Conservation (phyloP, 1,140 invertebrate species). For the Conopomorpha cramerella region DNA sequence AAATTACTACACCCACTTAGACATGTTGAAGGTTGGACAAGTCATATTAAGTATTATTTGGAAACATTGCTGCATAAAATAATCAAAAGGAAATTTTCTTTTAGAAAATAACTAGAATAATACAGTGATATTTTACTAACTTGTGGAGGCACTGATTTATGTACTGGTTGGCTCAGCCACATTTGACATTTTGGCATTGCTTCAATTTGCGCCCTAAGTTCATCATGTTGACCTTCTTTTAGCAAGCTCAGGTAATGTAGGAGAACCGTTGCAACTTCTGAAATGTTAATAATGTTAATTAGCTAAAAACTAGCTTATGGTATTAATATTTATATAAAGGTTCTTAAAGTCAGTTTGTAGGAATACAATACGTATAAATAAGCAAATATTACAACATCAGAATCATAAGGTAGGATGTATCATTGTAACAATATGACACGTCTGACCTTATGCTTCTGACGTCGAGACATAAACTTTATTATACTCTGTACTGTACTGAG, state of each 20-base stretch:
- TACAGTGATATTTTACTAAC: conserved; percentile 16
- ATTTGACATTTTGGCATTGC: conserved; percentile 42
- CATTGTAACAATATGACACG: too few relatives aligned
- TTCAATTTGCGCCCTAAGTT: conserved; percentile 29
- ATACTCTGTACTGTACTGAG: too few relatives aligned
- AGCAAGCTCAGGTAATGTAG: conserved; percentile 26
- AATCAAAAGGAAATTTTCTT: too few relatives aligned
- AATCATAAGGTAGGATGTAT: neutral
- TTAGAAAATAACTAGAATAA: too few relatives aligned
- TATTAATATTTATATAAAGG: neutral
- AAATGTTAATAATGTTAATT: conserved; percentile 9
- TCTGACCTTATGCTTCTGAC: too few relatives aligned
- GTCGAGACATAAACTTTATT: too few relatives aligned
- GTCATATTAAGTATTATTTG: too few relatives aligned
- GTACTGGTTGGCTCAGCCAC: conserved; percentile 43
- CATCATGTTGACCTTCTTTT: conserved; percentile 42
- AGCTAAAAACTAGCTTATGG: neutral
- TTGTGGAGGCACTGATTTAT: conserved; percentile 42
- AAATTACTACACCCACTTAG: too few relatives aligned
- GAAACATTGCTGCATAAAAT: too few relatives aligned
- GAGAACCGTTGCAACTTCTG: conserved; percentile 36
- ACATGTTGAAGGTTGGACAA: too few relatives aligned
- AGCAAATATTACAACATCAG: neutral
- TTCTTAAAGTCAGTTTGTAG: neutral
- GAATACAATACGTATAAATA: neutral